These are phyloP conservation scores for Zaprionus bogoriensis DNA, from an alignment of 2,888 invertebrate species.

Conservation along the genomic window DNA sequence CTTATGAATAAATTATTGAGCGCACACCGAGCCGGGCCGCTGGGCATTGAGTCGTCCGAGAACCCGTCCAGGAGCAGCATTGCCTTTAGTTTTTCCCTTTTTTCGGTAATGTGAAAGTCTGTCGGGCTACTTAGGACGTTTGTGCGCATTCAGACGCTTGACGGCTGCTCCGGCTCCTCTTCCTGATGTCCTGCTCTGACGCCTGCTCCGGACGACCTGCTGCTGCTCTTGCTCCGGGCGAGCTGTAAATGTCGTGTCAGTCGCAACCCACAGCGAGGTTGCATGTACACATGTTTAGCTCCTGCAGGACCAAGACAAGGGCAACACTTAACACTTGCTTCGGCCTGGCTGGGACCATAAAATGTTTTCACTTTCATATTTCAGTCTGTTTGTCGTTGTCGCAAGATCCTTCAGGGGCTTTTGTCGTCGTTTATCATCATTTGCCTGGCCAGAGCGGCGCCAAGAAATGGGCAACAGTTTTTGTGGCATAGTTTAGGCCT, in stretches of 20 bases:
- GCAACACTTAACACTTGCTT: conserved; percentile 49
- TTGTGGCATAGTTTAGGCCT: not conserved
- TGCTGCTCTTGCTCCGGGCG: conserved; percentile 4
- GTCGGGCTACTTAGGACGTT: conserved; percentile 33
- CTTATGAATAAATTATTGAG: conserved; percentile 75
- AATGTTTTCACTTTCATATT: conserved; percentile 1
- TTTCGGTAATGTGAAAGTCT: not conserved
- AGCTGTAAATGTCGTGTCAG: conserved; percentile 24
- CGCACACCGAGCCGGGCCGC: conserved; percentile 17
- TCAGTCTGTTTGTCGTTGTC: conserved; percentile 2
- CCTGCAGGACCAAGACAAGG: conserved; percentile 19
- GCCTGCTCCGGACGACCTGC: conserved; percentile 5
- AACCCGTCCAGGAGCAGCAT: not conserved
- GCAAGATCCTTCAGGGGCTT: conserved; percentile 13
- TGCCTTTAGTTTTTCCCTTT: not conserved
- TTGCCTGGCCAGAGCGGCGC: not conserved
- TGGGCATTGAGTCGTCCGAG: conserved; percentile 38
- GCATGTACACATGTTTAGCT: conserved; percentile 32
- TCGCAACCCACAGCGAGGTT: conserved; percentile 10
- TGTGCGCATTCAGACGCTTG: conserved; percentile 39
- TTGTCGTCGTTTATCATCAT: conserved; percentile 42
- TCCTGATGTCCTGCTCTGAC: not conserved
- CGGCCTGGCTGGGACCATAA: not conserved
- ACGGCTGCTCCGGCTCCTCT: conserved; percentile 37
- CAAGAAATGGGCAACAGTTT: conserved; percentile 15